Evolutionary conservation across 2,888 invertebrate genomes (phyloP).

Genomic region (Linnaemya vulpina): DNA sequence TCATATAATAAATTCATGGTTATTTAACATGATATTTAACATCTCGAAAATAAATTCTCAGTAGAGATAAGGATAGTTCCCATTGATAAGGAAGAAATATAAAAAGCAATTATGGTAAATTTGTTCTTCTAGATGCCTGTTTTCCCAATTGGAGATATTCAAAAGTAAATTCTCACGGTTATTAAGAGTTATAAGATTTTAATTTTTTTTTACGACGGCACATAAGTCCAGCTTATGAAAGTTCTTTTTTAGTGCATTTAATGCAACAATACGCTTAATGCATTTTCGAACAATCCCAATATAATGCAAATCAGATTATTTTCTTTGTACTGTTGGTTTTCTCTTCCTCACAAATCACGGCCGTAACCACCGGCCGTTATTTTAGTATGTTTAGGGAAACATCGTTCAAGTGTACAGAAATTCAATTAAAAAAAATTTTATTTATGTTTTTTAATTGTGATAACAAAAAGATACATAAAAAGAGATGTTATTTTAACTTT

Average conservation of each 20-base stretch:
- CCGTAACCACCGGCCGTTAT: background rate
- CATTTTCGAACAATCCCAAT: slow-evolving; percentile 2
- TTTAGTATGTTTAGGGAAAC: slow-evolving; percentile 10
- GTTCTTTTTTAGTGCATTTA: too few relatives aligned
- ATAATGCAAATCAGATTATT: slow-evolving; percentile 38
- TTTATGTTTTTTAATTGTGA: too few relatives aligned
- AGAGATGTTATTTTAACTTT: too few relatives aligned
- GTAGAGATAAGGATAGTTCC: background rate
- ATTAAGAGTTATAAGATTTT: background rate
- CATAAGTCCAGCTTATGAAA: slow-evolving; percentile 19
- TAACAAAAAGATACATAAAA: too few relatives aligned
- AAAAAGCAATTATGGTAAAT: too few relatives aligned
- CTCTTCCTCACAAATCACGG: slow-evolving; percentile 28
- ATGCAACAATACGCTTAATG: background rate
- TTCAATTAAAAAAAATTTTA: too few relatives aligned
- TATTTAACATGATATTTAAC: background rate
- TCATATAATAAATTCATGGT: background rate
- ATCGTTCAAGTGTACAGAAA: too few relatives aligned
- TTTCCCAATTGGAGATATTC: background rate
- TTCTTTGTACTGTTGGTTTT: slow-evolving; percentile 8
- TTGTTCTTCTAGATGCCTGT: background rate
- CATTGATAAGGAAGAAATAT: background rate
- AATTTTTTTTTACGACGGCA: background rate
- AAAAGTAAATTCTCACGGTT: background rate
- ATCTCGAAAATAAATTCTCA: too few relatives aligned